phyloP scores from a whole-genome alignment of 2,797 vertebrate species.

The Diglossa cyanea region DNA sequence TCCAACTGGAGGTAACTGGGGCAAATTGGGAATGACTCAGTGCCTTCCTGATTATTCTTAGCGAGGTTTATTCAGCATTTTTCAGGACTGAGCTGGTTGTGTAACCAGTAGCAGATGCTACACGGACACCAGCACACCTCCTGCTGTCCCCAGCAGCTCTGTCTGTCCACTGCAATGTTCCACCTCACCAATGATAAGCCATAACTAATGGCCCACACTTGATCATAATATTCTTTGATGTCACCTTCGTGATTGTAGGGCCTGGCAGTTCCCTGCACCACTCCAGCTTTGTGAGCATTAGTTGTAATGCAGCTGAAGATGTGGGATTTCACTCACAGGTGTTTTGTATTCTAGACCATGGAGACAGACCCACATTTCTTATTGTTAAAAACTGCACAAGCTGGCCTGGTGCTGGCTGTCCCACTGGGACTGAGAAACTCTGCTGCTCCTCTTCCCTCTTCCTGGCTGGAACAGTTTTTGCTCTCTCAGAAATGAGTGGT shows the following conservation, averaged over 20 bases:
- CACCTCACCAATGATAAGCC: not conserved
- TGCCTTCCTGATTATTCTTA: not conserved
- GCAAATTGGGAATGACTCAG: not conserved
- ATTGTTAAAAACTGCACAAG: not conserved
- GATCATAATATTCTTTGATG: not conserved
- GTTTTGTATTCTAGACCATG: not conserved
- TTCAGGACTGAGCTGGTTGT: not conserved
- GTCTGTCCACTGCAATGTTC: not conserved
- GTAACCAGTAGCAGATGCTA: not conserved
- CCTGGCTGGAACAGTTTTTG: not conserved
- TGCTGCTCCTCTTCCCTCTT: not conserved
- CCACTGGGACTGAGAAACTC: not conserved
- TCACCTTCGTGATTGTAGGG: not conserved
- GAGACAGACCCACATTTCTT: not conserved
- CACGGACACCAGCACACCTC: not conserved
- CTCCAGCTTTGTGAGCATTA: not conserved
- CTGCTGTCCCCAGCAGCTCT: not conserved
- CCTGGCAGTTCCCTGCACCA: not conserved
- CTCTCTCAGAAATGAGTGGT: not conserved
- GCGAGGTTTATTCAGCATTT: not conserved
- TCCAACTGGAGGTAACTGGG: conserved; percentile 80
- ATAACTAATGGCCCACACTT: conserved; percentile 44
- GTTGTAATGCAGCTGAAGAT: not conserved
- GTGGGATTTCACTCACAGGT: not conserved
- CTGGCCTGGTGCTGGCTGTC: not conserved